These are phyloP conservation scores for Drosophila varians DNA, from an alignment of 1,140 invertebrate species.

Conservation along the genomic window DNA sequence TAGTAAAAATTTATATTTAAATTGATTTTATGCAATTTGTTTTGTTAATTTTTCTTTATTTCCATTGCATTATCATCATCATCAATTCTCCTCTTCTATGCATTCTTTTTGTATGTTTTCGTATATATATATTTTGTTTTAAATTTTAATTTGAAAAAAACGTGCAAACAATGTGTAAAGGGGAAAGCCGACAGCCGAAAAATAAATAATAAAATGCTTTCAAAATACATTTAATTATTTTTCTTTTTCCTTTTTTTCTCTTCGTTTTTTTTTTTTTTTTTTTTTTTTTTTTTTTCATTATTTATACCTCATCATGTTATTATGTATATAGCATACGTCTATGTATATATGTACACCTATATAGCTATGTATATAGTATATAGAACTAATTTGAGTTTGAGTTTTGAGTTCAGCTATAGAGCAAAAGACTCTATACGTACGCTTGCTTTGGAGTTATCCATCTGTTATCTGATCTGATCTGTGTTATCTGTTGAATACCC, in stretches of 20 bases:
- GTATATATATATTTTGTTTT: slow-evolving; percentile 43
- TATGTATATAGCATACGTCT: slow-evolving; percentile 51
- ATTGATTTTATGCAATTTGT: slow-evolving; percentile 77
- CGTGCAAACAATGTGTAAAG: slow-evolving; percentile 96
- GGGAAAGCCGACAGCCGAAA: slow-evolving; percentile 90
- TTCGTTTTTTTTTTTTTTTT: slow-evolving; percentile 22
- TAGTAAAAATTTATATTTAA: slow-evolving; percentile 78
- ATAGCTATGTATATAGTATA: slow-evolving; percentile 52
- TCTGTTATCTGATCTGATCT: not conserved
- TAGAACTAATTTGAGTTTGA: slow-evolving; percentile 42
- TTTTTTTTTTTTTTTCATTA: slow-evolving; percentile 7
- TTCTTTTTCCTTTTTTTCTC: slow-evolving; percentile 50
- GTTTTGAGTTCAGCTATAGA: slow-evolving; percentile 12
- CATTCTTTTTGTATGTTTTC: slow-evolving; percentile 42
- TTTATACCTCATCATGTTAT: slow-evolving; percentile 36
- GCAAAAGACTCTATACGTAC: slow-evolving; percentile 26
- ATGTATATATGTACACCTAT: slow-evolving; percentile 41
- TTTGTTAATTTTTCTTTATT: slow-evolving; percentile 74
- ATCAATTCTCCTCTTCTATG: slow-evolving; percentile 37
- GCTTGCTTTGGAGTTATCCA: slow-evolving; percentile 19
- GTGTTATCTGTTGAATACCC: not conserved
- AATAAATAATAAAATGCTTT: slow-evolving; percentile 82
- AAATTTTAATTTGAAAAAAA: slow-evolving; percentile 81
- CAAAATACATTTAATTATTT: slow-evolving; percentile 74
- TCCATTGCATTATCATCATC: slow-evolving; percentile 55